These are phyloP conservation scores for Tenrec ecaudatus DNA, from an alignment of 2,113 vertebrate species.

Conservation along the genomic window DNA sequence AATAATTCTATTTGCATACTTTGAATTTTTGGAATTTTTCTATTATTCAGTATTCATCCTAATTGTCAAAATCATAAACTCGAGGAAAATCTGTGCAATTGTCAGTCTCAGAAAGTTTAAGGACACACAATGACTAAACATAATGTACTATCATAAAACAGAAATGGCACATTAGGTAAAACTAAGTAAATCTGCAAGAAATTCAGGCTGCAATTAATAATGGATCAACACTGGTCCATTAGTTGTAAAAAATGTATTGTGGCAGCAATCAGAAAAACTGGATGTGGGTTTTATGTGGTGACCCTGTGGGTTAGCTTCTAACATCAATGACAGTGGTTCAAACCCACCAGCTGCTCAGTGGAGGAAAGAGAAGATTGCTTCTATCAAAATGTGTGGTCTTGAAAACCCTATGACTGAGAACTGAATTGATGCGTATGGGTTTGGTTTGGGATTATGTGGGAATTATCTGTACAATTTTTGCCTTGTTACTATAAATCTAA, in stretches of 20 bases:
- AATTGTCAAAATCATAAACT: background rate
- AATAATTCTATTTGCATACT: background rate
- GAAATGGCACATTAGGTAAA: background rate
- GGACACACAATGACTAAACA: background rate
- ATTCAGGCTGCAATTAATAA: background rate
- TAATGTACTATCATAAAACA: background rate
- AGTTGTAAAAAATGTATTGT: background rate
- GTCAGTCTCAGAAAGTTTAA: background rate
- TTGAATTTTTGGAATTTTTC: background rate
- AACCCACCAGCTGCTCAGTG: no score
- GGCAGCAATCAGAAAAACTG: background rate
- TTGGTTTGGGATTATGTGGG: background rate
- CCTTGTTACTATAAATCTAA: background rate
- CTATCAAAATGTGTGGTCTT: no score
- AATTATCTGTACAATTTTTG: background rate
- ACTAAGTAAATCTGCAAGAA: background rate
- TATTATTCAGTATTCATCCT: background rate
- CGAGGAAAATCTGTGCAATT: background rate
- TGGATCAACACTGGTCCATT: background rate
- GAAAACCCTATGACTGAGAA: no score
- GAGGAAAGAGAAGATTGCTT: no score
- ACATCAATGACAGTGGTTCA: no score
- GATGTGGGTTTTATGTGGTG: background rate
- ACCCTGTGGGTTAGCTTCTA: no score
- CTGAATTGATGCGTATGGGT: no score